Evolutionary conservation across 2,797 vertebrate genomes (phyloP).

Genomic region (Scomberomorus guttatus): DNA sequence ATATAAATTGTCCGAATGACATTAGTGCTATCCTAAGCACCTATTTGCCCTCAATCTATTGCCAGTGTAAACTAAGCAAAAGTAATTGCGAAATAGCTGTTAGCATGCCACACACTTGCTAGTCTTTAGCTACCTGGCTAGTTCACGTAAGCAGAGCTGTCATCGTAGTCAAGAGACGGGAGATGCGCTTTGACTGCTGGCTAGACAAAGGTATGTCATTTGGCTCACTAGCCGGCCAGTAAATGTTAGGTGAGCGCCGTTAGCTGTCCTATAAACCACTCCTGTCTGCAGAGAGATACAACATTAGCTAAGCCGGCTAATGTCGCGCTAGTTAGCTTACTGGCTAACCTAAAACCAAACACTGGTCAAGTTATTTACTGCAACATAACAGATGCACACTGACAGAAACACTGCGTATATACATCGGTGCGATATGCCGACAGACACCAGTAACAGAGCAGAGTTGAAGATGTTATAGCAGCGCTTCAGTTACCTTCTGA

Average conservation of each 20-base stretch:
- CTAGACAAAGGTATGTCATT: slow-evolving; percentile 64
- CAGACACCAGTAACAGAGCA: neutral
- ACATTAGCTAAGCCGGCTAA: slow-evolving; percentile 64
- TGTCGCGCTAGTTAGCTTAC: slow-evolving; percentile 46
- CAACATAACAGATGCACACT: neutral
- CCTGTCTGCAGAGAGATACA: neutral
- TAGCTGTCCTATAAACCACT: neutral
- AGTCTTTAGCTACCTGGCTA: slow-evolving; percentile 8
- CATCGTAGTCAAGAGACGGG: slow-evolving; percentile 12
- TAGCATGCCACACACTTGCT: slow-evolving; percentile 26
- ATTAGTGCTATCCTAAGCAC: neutral
- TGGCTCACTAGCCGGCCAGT: slow-evolving; percentile 63
- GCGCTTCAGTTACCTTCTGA: slow-evolving; percentile 76
- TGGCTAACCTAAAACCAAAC: slow-evolving; percentile 48
- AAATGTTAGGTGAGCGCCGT: slow-evolving; percentile 9
- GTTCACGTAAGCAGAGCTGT: slow-evolving; percentile 32
- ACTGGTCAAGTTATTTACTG: slow-evolving; percentile 26
- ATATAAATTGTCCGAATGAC: neutral
- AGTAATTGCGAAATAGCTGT: slow-evolving; percentile 40
- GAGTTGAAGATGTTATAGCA: neutral
- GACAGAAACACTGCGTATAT: neutral
- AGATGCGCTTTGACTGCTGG: slow-evolving; percentile 10
- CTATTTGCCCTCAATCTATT: neutral
- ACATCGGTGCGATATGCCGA: neutral
- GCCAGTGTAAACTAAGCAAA: slow-evolving; percentile 13